Base-by-base conservation (phyloP, 2,113 vertebrate species). In the Uropsilus gracilis region DNA sequence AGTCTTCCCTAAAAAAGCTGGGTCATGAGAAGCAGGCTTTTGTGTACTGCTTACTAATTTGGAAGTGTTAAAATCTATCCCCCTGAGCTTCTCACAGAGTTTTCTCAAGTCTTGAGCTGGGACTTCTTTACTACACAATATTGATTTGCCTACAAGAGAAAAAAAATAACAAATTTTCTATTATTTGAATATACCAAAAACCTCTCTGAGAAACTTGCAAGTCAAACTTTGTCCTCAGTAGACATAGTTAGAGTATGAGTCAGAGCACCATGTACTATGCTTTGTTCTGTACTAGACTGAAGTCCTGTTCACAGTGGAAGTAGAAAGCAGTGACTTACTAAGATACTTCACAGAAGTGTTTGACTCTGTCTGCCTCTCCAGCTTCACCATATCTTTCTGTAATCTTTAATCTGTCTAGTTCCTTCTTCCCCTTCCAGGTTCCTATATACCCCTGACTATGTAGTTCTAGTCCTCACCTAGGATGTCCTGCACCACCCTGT, bases 51-150 rank as follows among this genome's bases (percentile, higher is more conserved):
- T 63, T 34, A 88, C 73, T 50, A 88, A 48, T 53, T 24, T 85
- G 69, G 72, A 61, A 68, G 87, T 89, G 76, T 96, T 91, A 89
- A 93, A 96, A 10, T 87, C 89, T 37, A 92, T 96, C 83, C 98
- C 98, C 97, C 99, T 98, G 71, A 99, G 97, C 9, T 97, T 99
- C 98, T 99, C 99, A 90, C 99, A 99, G 72, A 99, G 98, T 2
- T 94, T 98, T 94, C 98, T 98, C 96, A 99, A 98, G 96, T 99
- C 98, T 97, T 99, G 99, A 30, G 98, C 98, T 92, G 99, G 99
- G 59, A 99, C 98, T 94, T 99, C 99, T 92, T 98, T 98, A 96
- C 99, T 99, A 97, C 99, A 99, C 80, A 99, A 95, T 96, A 99
- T 96, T 3, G 98, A 98, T 96, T 99, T 99, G 55, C 99, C 99